These are phyloP conservation scores for Plagodis pulveraria DNA, from an alignment of 2,888 invertebrate species.

Conservation along the genomic window DNA sequence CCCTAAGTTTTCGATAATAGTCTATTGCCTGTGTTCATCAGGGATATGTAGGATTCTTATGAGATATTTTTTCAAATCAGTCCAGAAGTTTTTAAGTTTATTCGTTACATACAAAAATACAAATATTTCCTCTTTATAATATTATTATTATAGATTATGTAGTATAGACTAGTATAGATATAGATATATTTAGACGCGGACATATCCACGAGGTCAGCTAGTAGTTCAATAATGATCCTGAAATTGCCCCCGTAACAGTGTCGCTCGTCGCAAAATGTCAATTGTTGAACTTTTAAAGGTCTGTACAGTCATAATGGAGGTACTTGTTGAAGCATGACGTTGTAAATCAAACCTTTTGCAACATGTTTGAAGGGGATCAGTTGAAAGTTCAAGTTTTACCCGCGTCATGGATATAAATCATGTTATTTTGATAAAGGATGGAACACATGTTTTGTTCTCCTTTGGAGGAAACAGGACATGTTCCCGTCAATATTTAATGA, in stretches of 20 bases:
- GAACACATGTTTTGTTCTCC: conserved; percentile 23
- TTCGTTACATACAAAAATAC: too few relatives aligned
- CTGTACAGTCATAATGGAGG: conserved; percentile 62
- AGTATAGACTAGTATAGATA: too few relatives aligned
- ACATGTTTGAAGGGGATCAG: conserved; percentile 66
- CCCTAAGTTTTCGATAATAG: too few relatives aligned
- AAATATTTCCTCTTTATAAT: too few relatives aligned
- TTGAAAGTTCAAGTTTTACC: conserved; percentile 62
- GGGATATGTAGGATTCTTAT: too few relatives aligned
- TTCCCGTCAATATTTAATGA: conserved; percentile 9
- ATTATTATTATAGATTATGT: too few relatives aligned
- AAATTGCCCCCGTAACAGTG: conserved; percentile 63
- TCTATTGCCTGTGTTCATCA: too few relatives aligned
- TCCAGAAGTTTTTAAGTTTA: too few relatives aligned
- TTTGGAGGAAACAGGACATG: conserved; percentile 12
- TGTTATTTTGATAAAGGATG: conserved; percentile 35
- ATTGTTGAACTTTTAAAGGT: conserved; percentile 76
- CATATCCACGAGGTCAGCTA: conserved; percentile 34
- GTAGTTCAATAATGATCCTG: conserved; percentile 57
- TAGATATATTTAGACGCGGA: too few relatives aligned
- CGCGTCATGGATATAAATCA: conserved; percentile 41
- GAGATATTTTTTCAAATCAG: too few relatives aligned
- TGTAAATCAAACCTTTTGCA: conserved; percentile 66
- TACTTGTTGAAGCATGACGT: conserved; percentile 67
- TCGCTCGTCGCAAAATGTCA: conserved; percentile 72